Evolutionary conservation across 1,140 invertebrate genomes (phyloP).

Genomic region (Contarinia nasturtii): DNA sequence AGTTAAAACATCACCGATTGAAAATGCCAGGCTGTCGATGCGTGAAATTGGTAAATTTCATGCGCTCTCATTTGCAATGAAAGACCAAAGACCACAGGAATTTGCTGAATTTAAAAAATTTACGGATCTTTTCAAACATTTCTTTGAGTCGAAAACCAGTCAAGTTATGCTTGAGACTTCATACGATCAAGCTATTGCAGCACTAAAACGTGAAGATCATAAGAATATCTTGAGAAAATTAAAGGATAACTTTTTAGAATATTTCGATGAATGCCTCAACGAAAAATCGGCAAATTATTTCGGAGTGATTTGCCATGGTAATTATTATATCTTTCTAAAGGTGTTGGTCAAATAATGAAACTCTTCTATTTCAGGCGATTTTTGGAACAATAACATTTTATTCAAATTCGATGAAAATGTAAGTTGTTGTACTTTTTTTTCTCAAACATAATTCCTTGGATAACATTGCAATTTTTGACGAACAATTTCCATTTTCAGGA

Average conservation of each 20-base stretch:
- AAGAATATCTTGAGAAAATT: conserved; percentile 2
- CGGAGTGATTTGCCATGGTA: conserved; percentile 15
- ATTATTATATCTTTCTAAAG: no score
- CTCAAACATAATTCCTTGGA: no score
- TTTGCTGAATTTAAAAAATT: conserved; percentile 12
- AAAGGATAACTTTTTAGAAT: conserved; percentile 7
- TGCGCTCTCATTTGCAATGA: conserved; percentile 28
- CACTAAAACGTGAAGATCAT: conserved; percentile 5
- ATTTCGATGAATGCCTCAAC: conserved; percentile 9
- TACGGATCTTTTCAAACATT: conserved; percentile 17
- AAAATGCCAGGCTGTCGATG: conserved; percentile 25
- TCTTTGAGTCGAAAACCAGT: conserved; percentile 10
- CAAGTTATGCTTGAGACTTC: conserved; percentile 4
- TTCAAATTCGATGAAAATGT: neutral
- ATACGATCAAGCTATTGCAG: neutral
- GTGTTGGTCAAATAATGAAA: no score
- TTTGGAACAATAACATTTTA: conserved; percentile 20
- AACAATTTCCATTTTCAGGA: conserved; percentile 4
- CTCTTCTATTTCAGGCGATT: conserved; percentile 11
- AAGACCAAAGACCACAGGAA: conserved; percentile 12
- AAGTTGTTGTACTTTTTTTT: no score
- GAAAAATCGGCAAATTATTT: conserved; percentile 7
- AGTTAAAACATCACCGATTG: conserved; percentile 20
- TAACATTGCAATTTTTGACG: conserved; percentile 7
- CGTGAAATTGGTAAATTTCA: conserved; percentile 31